Base-by-base conservation (phyloP, 2,113 vertebrate genomes). In the Rhipidura dahli region DNA sequence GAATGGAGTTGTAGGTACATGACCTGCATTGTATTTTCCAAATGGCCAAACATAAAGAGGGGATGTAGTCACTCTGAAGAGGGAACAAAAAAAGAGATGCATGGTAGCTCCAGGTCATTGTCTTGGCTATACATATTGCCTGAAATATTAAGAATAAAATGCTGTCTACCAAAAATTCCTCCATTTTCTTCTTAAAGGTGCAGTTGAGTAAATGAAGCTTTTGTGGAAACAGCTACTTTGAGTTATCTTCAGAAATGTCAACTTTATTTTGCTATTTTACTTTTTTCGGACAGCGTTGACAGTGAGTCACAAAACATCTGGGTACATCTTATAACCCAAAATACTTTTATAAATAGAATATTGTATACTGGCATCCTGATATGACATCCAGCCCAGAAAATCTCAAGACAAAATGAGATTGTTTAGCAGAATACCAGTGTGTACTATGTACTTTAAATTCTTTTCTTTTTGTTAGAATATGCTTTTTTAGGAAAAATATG, bases 371-470 rank as follows among this genome's bases (percentile, higher is more conserved):
- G 8, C 15, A 65, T 72, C 15, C 37, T 82, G 35, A 51, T 77
- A 44, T 0, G 2, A 80, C 28, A 87, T 45, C 16, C 37, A 65
- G 14, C 3, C 18, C 47, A 73, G 53, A 40, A 95, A 75, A 93
- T 49, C 40, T 42, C 30, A 85, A 53, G 53, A 60, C 4, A 61
- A 68, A 77, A 8, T 51, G 20, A 72, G 26, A 60, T n/a, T 47
- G 10, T 86, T 93, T 54, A 53, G 42, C 18, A 59, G 54, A 94
- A 77, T 21, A 60, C 3, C 22, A 31, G 1, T 61, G 35, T 27
- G 18, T 81, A 35, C 3, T 21, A 14, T 0, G 0, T 31, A 66
- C 5, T 42, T 72, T 31, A 35, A 23, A 23, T 5, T 31, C 12
- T 0, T 13, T 53, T 44, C 39, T 63, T 51, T 13, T 64, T n/a